Conservation (phyloP, 2,797 vertebrate species). For the Coreius guichenoti region DNA sequence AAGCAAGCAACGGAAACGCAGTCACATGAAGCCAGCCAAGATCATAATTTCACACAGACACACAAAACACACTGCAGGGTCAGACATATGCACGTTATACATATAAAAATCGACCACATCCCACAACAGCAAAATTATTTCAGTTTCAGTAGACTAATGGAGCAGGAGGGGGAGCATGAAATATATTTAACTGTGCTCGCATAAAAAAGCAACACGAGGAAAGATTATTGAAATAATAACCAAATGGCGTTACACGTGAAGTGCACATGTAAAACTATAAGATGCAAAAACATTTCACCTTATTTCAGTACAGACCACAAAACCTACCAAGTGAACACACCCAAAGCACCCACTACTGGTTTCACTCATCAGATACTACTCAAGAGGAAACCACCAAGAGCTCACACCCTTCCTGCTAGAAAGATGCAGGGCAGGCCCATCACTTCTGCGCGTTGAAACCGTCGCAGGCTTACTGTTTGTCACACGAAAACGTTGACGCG, state of each 20-base stretch:
- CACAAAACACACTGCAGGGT: slow-evolving; percentile 61
- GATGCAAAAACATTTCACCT: slow-evolving; percentile 1
- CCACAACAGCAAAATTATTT: slow-evolving; percentile 6
- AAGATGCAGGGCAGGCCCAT: slow-evolving; percentile 64
- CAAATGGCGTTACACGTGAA: rapidly evolving
- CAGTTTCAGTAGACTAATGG: neutral
- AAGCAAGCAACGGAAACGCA: slow-evolving; percentile 80
- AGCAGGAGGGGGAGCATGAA: neutral
- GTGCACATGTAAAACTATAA: neutral
- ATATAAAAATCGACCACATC: slow-evolving; percentile 15
- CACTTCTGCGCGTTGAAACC: slow-evolving; percentile 59
- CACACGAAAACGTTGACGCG: neutral
- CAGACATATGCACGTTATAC: slow-evolving; percentile 26
- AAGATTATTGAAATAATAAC: neutral
- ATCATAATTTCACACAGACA: slow-evolving; percentile 68
- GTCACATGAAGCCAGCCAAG: slow-evolving; percentile 82
- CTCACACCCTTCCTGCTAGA: slow-evolving; percentile 80
- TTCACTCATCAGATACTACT: slow-evolving; percentile 72
- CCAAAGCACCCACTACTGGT: slow-evolving; percentile 67
- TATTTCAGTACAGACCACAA: slow-evolving; percentile 54
- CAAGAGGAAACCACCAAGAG: slow-evolving; percentile 78
- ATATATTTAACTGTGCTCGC: neutral
- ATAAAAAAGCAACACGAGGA: neutral
- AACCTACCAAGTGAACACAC: slow-evolving; percentile 67
- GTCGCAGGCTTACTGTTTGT: neutral